phyloP scores from a whole-genome alignment of 2,113 vertebrate species.

The Leucoraja erinaceus region DNA sequence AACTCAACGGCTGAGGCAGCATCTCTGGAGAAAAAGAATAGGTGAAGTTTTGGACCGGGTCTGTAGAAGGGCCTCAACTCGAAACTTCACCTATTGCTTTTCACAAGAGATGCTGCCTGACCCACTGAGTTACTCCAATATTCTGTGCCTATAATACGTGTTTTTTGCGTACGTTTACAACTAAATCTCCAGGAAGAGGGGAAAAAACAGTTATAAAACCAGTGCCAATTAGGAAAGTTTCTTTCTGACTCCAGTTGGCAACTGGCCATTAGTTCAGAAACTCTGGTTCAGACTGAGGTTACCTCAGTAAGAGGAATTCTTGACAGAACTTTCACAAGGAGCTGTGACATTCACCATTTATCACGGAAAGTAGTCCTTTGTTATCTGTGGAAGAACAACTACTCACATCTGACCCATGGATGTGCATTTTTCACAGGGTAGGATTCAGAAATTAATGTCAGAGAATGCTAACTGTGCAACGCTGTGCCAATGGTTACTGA shows the following conservation, averaged over 20 bases:
- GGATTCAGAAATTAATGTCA: background rate
- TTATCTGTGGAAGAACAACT: background rate
- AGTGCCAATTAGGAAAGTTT: background rate
- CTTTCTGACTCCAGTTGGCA: background rate
- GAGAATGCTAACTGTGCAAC: background rate
- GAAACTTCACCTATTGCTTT: no score
- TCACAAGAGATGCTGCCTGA: no score
- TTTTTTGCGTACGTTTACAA: no score
- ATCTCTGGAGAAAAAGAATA: no score
- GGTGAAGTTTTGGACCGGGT: no score
- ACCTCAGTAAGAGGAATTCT: background rate
- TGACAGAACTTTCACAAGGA: background rate
- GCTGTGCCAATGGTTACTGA: background rate
- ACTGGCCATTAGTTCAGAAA: background rate
- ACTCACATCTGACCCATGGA: background rate
- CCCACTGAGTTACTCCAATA: no score
- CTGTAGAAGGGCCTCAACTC: no score
- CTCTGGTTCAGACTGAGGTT: background rate
- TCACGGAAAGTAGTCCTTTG: background rate
- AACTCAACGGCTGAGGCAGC: no score
- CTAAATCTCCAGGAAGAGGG: background rate
- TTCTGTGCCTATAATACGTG: no score
- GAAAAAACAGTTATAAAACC: background rate
- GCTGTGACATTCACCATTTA: background rate
- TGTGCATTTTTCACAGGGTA: background rate